Evolutionary conservation across 2,888 invertebrate species (phyloP), one percentile per base, ranked within the genome.

Genomic region (Eumacrocentrus americanus): DNA sequence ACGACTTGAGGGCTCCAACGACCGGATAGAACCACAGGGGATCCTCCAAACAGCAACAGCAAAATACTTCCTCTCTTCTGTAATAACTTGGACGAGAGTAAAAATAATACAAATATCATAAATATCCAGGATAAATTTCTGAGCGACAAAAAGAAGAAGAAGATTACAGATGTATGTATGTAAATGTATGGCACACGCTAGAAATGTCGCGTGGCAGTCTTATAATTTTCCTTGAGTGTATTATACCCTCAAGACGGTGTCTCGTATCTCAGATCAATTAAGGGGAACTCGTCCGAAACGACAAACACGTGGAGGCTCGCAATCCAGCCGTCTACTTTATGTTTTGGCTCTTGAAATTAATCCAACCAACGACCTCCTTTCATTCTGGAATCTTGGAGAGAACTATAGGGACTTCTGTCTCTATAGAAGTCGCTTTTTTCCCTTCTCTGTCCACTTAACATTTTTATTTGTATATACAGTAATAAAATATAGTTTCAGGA

Each of bases 201-300:
- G 51, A 57, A 22, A 44, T 54, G 54, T 58, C 53, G 59, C 60
- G 53, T 51, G 47, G 52, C 57, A 60, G 58, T 61, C 60, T 62
- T 67, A 65, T 67, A 66, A 66, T 67, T 66, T 67, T 66, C 35
- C 57, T 61, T 35, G 18, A 58, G 48, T 46, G 53, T 29, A 4
- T 9, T 29, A 29, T 29, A 29, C 9, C 9, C 22, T 56, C 56
- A 64, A 61, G 69, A 67, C 72, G 62, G 62, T 62, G 66, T 70
- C 75, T 79, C 79, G 77, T 80, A 79, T 80, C 78, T 80, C 76
- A 80, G 77, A 71, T 79, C 79, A 80, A 80, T 80, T 80, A 79
- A 78, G 77, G 63, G 69, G 77, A 78, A 77, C 72, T 73, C 77
- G 76, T 70, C 73, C 74, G 78, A 78, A 80, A 80, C 79, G 80